Evolutionary conservation across 2,888 invertebrate genomes (phyloP), one percentile per base, ranked within the genome.

Genomic region (Adela reaumurella): DNA sequence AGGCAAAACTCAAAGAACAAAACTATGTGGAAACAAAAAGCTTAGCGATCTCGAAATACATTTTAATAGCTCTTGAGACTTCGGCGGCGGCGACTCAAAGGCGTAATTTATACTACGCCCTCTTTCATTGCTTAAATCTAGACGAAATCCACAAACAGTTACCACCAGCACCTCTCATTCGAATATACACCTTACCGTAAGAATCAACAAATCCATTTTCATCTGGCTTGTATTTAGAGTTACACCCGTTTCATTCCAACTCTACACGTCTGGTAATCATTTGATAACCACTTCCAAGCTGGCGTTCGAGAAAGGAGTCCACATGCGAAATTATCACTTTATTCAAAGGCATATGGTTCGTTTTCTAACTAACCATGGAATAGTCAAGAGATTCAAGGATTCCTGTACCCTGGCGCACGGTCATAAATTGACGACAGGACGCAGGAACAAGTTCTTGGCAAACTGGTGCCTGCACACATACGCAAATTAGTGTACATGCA

Each of bases 41-140:
- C 19, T 65, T 63, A 63, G 66, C 67, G 72, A 73, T 74, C 74
- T 74, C 70, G 58, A 70, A 74, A 73, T 70, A 70, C 68, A 71
- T 74, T 77, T 74, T 73, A 77, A 76, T 73, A 73, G 72, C 69
- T 11, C 35, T 35, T 14, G n/a, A 35, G 35, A 14, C 35, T 35
- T 14, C 11, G 6, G 11, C 3, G 11, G 24, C 24, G 24, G 24
- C 24, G 24, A 24, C 64, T 63, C 45, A 63, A 67, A 74, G 74
- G 73, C 72, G 74, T 77, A 73, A 76, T 77, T 77, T 76, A 77
- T 78, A 73, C 73, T 68, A 74, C 77, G 77, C 77, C 77, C 77
- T 78, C 77, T 77, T 74, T 74, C 76, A 74, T 76, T 76, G 77
- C 77, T 70, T 72, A 67, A 61, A 61, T 64, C 24, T 24, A 24